These are phyloP conservation scores for Rhagoletis zephyria DNA, from an alignment of 1,140 invertebrate genomes.

Conservation along the genomic window DNA sequence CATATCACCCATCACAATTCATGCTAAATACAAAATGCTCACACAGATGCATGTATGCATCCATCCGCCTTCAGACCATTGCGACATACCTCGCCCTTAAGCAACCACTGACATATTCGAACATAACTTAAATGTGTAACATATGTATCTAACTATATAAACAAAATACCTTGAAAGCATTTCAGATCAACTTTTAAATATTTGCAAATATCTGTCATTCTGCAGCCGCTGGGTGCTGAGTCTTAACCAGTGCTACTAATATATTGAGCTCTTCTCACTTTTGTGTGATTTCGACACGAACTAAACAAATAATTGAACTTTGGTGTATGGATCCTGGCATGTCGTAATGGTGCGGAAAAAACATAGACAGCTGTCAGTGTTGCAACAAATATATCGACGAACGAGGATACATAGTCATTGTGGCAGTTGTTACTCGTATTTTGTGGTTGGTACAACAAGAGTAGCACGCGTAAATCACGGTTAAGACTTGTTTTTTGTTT, in stretches of 20 bases:
- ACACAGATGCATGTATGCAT: too few species aligned
- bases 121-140: not conserved
- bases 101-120: not conserved
- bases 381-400: slow-evolving; percentile 49
- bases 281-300: slow-evolving; percentile 28
- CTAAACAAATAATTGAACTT: slow-evolving; percentile 44
- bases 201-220: slow-evolving; percentile 43
- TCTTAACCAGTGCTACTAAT: not conserved
- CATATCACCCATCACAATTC: too few species aligned
- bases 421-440: not conserved
- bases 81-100: not conserved
- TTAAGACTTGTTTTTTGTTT: slow-evolving; percentile 1
- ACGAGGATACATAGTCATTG: slow-evolving; percentile 9
- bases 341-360: slow-evolving; percentile 34
- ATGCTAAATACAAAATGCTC: too few species aligned
- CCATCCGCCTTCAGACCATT: too few species aligned
- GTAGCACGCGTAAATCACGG: slow-evolving; percentile 34
- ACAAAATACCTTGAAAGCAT: slow-evolving; percentile 25
- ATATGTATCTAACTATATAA: not conserved
- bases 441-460: slow-evolving; percentile 27
- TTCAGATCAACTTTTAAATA: slow-evolving; percentile 32
- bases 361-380: slow-evolving; percentile 51
- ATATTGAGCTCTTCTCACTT: slow-evolving; percentile 27
- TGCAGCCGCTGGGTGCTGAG: slow-evolving; percentile 13
- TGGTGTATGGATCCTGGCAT: slow-evolving; percentile 12